Evolutionary conservation across 2,797 vertebrate genomes (phyloP).

Genomic region (Neostethus bicornis): DNA sequence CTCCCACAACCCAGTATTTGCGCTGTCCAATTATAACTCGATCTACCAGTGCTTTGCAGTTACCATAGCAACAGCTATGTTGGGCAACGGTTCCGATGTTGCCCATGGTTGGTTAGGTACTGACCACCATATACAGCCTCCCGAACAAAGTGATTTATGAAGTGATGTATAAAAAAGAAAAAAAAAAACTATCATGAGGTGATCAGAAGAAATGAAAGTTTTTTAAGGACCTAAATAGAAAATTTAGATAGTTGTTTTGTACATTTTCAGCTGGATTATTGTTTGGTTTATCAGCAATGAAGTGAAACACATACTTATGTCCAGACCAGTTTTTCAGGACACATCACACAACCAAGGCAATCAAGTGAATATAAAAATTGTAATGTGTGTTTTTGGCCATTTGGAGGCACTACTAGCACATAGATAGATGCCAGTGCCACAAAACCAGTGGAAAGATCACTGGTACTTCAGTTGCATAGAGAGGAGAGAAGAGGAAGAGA

Average conservation of each 20-base stretch:
- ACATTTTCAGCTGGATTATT: conserved; percentile 8
- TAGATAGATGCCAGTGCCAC: conserved; percentile 58
- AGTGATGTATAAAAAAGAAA: not conserved
- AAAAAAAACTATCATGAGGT: no score
- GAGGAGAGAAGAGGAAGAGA: conserved; percentile 41
- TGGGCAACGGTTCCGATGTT: conserved; percentile 65
- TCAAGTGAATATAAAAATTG: conserved; percentile 52
- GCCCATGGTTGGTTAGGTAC: conserved; percentile 54
- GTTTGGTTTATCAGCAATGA: conserved; percentile 17
- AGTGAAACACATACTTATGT: conserved; percentile 46
- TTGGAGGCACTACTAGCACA: conserved; percentile 76
- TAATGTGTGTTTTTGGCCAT: conserved; percentile 71
- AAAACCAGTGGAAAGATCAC: conserved; percentile 49
- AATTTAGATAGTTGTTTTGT: conserved; percentile 3
- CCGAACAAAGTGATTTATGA: conserved; percentile 15
- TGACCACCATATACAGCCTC: conserved; percentile 36
- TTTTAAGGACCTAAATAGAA: no score
- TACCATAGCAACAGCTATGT: conserved; percentile 80
- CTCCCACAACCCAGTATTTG: conserved; percentile 72
- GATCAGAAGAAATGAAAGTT: no score
- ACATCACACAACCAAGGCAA: conserved; percentile 11
- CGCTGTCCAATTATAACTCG: conserved; percentile 77
- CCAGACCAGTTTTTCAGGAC: conserved; percentile 28
- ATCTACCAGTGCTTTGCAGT: conserved; percentile 70
- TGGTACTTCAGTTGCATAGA: conserved; percentile 44